Evolutionary conservation across 2,113 vertebrate species (phyloP), one percentile per base, ranked within the genome.

Genomic region (Tachysurus fulvidraco): DNA sequence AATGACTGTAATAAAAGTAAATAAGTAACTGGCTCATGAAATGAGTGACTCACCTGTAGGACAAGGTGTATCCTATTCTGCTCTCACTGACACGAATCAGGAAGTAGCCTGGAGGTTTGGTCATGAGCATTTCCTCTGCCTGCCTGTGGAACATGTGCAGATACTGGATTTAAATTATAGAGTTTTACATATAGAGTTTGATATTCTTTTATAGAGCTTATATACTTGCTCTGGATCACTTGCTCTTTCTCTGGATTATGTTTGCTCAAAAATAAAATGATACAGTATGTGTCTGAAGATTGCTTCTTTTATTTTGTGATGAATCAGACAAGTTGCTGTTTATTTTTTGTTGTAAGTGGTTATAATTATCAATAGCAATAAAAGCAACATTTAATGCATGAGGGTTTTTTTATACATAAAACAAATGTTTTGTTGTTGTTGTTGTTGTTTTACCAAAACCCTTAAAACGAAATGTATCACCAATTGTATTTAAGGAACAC

Each of bases 71-170:
- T 83, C 96, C 96, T 82, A 95, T 93, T 60, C 96, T 93, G 89
- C 94, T 96, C 92, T 97, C 95, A 10, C 96, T 95, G 87, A 96
- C 94, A 84, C 96, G 92, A 86, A 97, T 92, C 60, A 97, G 96
- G 91, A 97, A 97, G 92, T 93, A 93, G 0, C 96, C 97, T 0
- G 62, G 85, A 0, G 94, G 93, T 50, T 94, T 94, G 57, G 86
- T 23, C 64, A 90, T 91, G n/a, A 97, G 91, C 65, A 95, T 89
- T 28, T 93, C 88, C 91, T 97, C 96, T 0, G 96, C 93, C 0
- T 67, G 87, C 87, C 96, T 97, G 88, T n/a, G 91, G 84, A 78
- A 85, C 86, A 82, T 21, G 84, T 79, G 59, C 69, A 60, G 84
- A 1, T 25, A 10, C 1, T 57, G 36, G 25, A 65, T 87, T 19